Base-by-base conservation (phyloP, 2,797 vertebrate genomes). In the Pipistrellus kuhlii region DNA sequence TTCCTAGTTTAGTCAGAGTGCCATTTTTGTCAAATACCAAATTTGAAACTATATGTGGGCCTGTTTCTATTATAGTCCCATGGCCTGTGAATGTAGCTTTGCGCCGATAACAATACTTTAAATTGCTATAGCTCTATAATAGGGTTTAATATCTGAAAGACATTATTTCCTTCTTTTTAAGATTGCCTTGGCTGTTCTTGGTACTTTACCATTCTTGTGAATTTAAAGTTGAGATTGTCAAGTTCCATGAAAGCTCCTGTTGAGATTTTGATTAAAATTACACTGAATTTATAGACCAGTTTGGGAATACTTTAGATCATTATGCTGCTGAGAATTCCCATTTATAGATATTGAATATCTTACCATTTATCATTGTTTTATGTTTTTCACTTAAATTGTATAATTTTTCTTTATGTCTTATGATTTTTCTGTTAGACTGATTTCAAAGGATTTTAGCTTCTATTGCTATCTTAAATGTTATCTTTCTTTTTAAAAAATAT, bases 231-330 rank as follows among this genome's bases (percentile, higher is more conserved):
- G 41, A 93, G 57, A 81, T 53, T 73, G 48, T 55, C 44, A 41
- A 44, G 35, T 93, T 90, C 30, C 21, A 13, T 30, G 38, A 90
- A 94, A 85, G 82, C 83, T 85, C 44, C 81, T 89, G 46, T 32
- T 80, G 64, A 83, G 55, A 83, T 83, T 95, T 92, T 85, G 25
- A 90, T 15, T 84, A 57, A 85, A 94, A 87, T 85, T 85, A 69
- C 35, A 21, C 41, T 85, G 68, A 86, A 88, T 92, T 94, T 94
- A 85, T 82, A 85, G 18, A 68, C 55, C 35, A 85, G 21, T 82
- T 75, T 94, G 35, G 20, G 48, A 11, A 90, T 25, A 59, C 20
- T 90, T 95, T 87, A 88, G 82, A 86, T 73, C 51, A 89, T 93
- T 85, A 88, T 85, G 64, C 90, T 94, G 62, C 68, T 95, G 73